Evolutionary conservation across 2,113 vertebrate species (phyloP).

Genomic region (Gopherus flavomarginatus): DNA sequence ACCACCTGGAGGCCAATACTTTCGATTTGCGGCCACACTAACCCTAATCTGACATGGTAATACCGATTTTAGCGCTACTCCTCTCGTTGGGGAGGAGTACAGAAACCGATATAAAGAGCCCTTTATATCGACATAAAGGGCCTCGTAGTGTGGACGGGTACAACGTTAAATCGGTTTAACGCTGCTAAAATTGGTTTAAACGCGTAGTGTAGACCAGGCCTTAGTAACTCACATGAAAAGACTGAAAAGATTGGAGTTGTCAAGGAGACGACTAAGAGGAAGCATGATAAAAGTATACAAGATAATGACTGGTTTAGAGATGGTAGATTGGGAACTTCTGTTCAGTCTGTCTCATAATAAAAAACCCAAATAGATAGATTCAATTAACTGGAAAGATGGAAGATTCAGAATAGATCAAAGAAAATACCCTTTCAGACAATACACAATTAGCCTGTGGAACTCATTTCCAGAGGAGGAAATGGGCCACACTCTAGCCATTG

Average conservation of each 20-base stretch:
- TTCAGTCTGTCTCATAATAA: background rate
- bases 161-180: no score
- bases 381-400: background rate
- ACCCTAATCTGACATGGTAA: no score
- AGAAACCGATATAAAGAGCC: no score
- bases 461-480: background rate
- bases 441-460: background rate
- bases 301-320: background rate
- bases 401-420: background rate
- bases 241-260: background rate
- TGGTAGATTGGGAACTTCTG: background rate
- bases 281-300: background rate
- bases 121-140: no score
- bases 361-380: background rate
- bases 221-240: background rate
- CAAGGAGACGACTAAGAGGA: background rate
- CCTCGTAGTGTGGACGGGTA: no score
- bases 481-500: background rate
- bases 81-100: no score
- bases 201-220: no score
- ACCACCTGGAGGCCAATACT: no score
- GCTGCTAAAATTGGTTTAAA: no score
- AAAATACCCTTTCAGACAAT: background rate
- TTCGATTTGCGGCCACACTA: no score
- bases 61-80: no score